Conservation (phyloP, 2,888 invertebrate genomes). For the Tenthredo distinguenda region DNA sequence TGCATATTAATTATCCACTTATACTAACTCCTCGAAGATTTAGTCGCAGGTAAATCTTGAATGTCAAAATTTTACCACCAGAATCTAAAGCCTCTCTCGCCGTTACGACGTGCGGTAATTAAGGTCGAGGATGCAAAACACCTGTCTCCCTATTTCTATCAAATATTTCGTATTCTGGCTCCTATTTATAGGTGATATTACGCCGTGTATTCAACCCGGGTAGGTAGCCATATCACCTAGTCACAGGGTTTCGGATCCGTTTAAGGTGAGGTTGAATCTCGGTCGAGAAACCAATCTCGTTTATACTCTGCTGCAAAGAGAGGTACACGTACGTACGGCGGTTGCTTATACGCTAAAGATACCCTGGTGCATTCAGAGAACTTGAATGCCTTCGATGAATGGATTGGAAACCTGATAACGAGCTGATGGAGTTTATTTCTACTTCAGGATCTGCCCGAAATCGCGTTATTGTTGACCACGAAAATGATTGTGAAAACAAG, state of each 20-base stretch:
- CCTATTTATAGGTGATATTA: slow-evolving; percentile 29
- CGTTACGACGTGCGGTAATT: slow-evolving; percentile 9
- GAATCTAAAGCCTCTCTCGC: neutral
- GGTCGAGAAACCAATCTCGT: neutral
- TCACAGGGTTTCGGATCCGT: neutral
- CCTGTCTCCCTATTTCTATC: slow-evolving; percentile 44
- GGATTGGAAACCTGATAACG: neutral
- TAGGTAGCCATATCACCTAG: neutral
- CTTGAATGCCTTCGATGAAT: neutral
- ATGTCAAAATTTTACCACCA: slow-evolving; percentile 18
- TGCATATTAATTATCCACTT: neutral
- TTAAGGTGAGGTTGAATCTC: neutral
- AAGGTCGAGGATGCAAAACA: slow-evolving; percentile 35
- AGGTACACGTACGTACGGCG: neutral
- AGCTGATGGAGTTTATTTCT: neutral
- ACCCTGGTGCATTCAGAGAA: neutral
- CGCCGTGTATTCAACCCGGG: neutral
- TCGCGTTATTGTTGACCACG: neutral
- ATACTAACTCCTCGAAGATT: slow-evolving; percentile 7
- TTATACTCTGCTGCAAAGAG: neutral
- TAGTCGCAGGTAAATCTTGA: slow-evolving; percentile 19
- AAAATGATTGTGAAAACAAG: neutral
- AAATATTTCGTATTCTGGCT: slow-evolving; percentile 16
- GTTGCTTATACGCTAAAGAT: neutral
- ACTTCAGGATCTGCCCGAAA: neutral